Evolutionary conservation across 2,888 invertebrate species (phyloP), one percentile per base, ranked within the genome.

Genomic region (Hipparchia sbordonii): DNA sequence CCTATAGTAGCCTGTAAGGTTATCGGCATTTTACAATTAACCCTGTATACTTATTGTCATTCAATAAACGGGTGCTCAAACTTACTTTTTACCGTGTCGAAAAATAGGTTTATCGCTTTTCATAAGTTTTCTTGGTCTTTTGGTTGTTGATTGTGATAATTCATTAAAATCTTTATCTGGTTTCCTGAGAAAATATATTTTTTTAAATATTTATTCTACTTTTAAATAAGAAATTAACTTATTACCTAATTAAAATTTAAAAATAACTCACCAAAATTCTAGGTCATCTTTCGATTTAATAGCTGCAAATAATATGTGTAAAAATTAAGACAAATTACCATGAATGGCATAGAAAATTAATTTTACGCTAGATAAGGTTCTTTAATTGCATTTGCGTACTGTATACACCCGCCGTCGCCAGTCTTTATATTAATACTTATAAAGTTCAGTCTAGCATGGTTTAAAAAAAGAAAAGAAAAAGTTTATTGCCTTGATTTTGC

Each of bases 221-320:
- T 56, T 56, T 12, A 56, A 6, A 57, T 60, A 48, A 10, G 4
- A 51, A 60, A 23, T 45, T 12, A 9, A 51, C 23, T n/a, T n/a
- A n/a, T n/a, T n/a, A n/a, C n/a, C n/a, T n/a, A n/a, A n/a, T n/a
- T n/a, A n/a, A n/a, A n/a, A n/a, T n/a, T n/a, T n/a, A n/a, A n/a
- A n/a, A n/a, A n/a, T n/a, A 12, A 39, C 76, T 71, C 73, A 78
- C 78, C 78, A 75, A 74, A 65, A 63, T 54, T 75, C 57, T 65
- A 74, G 12, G 12, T 71, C 74, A 52, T 72, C 71, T 60, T 70
- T 63, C 13, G 39, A 56, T 7, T 74, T 66, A 59, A n/a, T 74
- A 75, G 67, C 69, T 73, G 72, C 13, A 70, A 39, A 52, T 8
- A 51, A 46, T 33, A 45, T 59, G 23, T 33, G 6, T 23, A 23